These are phyloP conservation scores for Drosophila ochracea DNA, from an alignment of 2,888 invertebrate species.

Conservation along the genomic window DNA sequence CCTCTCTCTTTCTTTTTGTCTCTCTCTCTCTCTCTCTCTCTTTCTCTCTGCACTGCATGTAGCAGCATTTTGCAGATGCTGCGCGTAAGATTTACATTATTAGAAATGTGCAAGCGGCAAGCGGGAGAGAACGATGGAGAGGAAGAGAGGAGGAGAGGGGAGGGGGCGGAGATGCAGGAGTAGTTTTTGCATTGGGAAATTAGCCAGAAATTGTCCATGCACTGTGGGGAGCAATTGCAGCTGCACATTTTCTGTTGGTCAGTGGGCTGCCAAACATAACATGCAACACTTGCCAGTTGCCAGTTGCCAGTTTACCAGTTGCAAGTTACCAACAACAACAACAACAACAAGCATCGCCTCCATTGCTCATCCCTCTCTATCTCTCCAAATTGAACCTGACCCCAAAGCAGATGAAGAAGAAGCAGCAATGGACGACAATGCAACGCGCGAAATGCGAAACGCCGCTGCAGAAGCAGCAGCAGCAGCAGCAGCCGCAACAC, in stretches of 20 bases:
- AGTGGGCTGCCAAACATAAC: slow-evolving; percentile 67
- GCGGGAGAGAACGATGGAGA: not conserved
- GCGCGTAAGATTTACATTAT: slow-evolving; percentile 69
- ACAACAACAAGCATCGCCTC: slow-evolving; percentile 36
- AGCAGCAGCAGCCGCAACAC: slow-evolving; percentile 18
- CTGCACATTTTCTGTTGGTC: slow-evolving; percentile 64
- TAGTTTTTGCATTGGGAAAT: slow-evolving; percentile 57
- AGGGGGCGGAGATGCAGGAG: not conserved
- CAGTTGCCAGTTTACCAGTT: slow-evolving; percentile 35
- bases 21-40: not conserved
- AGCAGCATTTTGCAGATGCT: slow-evolving; percentile 57
- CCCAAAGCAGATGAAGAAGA: slow-evolving; percentile 28
- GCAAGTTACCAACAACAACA: slow-evolving; percentile 21
- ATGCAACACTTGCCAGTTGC: slow-evolving; percentile 66
- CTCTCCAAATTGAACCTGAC: slow-evolving; percentile 71
- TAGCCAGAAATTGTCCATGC: slow-evolving; percentile 75
- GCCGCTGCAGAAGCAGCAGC: slow-evolving; percentile 32
- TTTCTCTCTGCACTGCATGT: slow-evolving; percentile 10
- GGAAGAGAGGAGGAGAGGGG: no score
- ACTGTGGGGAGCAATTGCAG: slow-evolving; percentile 71
- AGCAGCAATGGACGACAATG: slow-evolving; percentile 22
- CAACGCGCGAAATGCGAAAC: slow-evolving; percentile 74
- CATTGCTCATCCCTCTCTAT: slow-evolving; percentile 27
- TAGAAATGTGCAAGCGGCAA: slow-evolving; percentile 37
- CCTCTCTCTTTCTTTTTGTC: slow-evolving; percentile 2